A percentile compares a stretch with the other conserved stretches of the same genome.
These are phyloP conservation scores for Galemys pyrenaicus DNA, from an alignment of 2,113 vertebrate genomes.

Conservation along the genomic window DNA sequence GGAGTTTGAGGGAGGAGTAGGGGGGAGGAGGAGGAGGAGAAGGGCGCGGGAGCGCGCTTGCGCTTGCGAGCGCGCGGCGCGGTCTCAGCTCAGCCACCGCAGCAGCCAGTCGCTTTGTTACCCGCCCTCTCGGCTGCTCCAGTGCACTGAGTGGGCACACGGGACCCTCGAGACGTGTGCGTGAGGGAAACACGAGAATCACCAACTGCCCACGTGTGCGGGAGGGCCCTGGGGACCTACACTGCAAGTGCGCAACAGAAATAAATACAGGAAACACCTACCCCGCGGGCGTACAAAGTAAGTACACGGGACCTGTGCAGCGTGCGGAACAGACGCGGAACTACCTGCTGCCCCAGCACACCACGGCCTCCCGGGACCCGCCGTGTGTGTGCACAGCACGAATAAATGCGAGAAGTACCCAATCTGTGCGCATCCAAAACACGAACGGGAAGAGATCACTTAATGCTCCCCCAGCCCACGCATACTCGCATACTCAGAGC, in stretches of 20 bases:
- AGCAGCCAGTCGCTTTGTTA: constrained; percentile 60
- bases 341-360: not conserved
- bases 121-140: not conserved
- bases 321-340: not conserved
- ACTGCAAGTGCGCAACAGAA: constrained; percentile 5
- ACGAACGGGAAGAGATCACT: not conserved
- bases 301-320: constrained; percentile 31
- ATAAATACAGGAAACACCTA: constrained; percentile 66
- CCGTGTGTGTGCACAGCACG: not conserved
- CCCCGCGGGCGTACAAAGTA: constrained; percentile 54
- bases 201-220: constrained; percentile 43
- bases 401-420: not conserved
- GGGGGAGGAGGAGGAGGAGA: not conserved
- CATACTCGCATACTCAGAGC: too few relatives aligned
- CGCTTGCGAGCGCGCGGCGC: not conserved
- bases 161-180: not conserved
- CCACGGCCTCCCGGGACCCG: not conserved
- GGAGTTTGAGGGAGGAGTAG: not conserved
- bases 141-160: not conserved
- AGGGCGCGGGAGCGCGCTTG: too few relatives aligned
- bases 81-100: not conserved
- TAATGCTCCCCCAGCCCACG: too few relatives aligned
- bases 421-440: not conserved
- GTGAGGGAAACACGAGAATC: constrained; percentile 19
- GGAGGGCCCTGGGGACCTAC: constrained; percentile 40